Evolutionary conservation across 2,113 vertebrate genomes (phyloP), one percentile per base, ranked within the genome.

Genomic region (Limanda limanda): DNA sequence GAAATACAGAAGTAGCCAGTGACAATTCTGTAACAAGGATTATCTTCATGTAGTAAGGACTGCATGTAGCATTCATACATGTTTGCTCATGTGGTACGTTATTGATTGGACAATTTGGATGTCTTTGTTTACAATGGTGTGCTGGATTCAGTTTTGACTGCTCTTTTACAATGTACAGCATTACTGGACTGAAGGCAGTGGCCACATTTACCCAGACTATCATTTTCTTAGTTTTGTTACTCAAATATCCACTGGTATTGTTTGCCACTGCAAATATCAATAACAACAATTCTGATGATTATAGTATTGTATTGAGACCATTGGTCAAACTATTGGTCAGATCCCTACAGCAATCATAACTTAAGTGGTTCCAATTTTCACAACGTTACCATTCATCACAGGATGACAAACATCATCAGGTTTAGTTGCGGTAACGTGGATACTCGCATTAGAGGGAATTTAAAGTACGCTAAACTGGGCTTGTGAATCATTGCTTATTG

Each of bases 1-100:
- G 85, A 89, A 75, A 80, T 57, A 8, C 60, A 88, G 87, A 82
- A 79, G 62, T 76, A 78, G 56, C 68, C 57, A 81, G 54, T 31
- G 31, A 71, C 82, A 88, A 70, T 83, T 64, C 74, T 69, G 61
- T 74, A 57, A 83, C 77, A 70, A 73, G 37, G 51, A 47, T 78
- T 59, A 11, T 67, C 58, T 82, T 71, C 69, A 75, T 81, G 66
- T 68, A 77, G 73, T 40, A 68, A 68, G 82, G 54, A 77, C 69
- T 56, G 81, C 68, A 73, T 70, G 56, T 55, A 82, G 66, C 55
- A 17, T 12, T 42, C 62, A 57, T 59, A 55, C 55, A 64, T 7
- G 55, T 63, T 54, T 76, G 45, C 60, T 74, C 54, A 64, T 68
- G 62, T 59, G 23, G 48, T 47, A 71, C 52, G 65, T 81, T 78